Conservation (phyloP, 2,113 vertebrate genomes). For the Semnornis frantzii region DNA sequence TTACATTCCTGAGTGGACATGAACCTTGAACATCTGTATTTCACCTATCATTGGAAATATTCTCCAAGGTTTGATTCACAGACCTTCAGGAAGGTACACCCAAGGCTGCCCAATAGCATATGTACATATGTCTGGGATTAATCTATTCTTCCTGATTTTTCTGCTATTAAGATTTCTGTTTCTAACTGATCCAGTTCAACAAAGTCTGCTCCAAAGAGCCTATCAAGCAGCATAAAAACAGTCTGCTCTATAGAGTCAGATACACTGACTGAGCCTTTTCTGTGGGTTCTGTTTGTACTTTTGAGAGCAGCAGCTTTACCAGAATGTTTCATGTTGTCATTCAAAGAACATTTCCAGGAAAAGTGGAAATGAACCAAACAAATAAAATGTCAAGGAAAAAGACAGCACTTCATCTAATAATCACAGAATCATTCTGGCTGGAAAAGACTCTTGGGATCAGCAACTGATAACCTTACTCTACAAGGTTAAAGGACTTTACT, state of each 20-base stretch:
- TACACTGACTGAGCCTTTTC: neutral
- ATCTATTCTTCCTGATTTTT: neutral
- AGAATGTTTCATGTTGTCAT: neutral
- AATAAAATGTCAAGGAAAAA: neutral
- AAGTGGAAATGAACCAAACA: neutral
- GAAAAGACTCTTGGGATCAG: too few species aligned
- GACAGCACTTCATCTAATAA: neutral
- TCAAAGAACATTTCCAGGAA: neutral
- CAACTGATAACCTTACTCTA: too few species aligned
- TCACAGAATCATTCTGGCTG: too few species aligned
- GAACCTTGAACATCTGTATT: neutral
- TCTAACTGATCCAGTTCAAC: neutral
- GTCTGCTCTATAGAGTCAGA: neutral
- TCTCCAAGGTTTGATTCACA: neutral
- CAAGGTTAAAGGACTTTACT: neutral
- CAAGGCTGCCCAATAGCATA: neutral
- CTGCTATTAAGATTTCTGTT: neutral
- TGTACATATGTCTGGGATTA: neutral
- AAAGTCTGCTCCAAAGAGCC: neutral
- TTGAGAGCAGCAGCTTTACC: neutral
- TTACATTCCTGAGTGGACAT: fast-evolving
- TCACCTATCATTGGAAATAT: neutral
- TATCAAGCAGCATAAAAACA: neutral
- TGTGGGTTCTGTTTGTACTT: neutral
- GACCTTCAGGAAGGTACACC: neutral